Base-by-base conservation (phyloP, 2,113 vertebrate species). In the Lophius piscatorius region DNA sequence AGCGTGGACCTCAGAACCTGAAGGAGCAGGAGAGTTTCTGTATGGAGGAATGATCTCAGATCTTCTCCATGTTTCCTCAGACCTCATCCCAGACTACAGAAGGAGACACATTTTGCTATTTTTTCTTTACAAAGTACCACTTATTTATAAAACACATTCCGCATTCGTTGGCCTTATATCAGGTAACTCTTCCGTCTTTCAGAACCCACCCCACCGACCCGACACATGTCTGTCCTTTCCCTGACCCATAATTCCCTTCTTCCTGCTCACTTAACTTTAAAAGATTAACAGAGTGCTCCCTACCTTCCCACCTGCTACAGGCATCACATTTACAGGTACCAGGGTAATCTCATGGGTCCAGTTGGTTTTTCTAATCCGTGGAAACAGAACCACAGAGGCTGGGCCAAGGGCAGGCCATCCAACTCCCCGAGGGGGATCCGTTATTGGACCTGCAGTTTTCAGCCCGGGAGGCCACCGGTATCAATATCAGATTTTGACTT, bases 291-390 rank as follows among this genome's bases (percentile, higher is more conserved):
- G 80, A 76, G 75, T 54, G 35, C 50, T 82, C 75, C 51, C 74
- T 86, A 85, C 82, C 84, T 89, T 82, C 82, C 74, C 89, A 89
- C 89, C 91, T 90, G 89, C 83, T 87, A 38, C 50, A 89, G 76
- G 85, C 84, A 89, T 91, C 84, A 85, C 59, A 39, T 85, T 85
- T 85, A 88, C 64, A 28, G 81, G 69, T 77, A 80, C 52, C 21
- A 1, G 58, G 45, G 60, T 81, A 77, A 86, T 87, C 72, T 76
- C 78, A 62, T 23, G 72, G 77, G 78, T 76, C 83, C 83, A 77
- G 70, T 87, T 85, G 63, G 72, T 84, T 82, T n/a, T 85, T 81
- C 65, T 82, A 83, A 85, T 87, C 83, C 74, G 76, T 68, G 71
- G 78, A 75, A 76, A 74, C 62, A 74, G 79, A 83, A 78, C 42